Percentiles rank a stretch among this genome's conserved stretches.
phyloP scores from a whole-genome alignment of 2,888 invertebrate genomes.

The Xestia ashworthii region DNA sequence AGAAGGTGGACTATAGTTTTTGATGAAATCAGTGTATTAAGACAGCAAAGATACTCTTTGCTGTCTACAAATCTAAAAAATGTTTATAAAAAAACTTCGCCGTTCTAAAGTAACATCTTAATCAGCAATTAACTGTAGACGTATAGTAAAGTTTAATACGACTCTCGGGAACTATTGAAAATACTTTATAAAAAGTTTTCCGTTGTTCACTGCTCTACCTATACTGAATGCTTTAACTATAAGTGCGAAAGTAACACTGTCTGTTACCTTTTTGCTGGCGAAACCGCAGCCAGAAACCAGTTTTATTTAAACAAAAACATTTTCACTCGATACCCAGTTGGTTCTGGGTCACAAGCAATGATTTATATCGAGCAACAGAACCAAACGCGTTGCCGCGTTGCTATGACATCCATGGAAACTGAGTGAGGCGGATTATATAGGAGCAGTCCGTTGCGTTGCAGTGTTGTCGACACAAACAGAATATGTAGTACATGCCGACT shows the following conservation, averaged over 20 bases:
- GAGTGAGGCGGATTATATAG: neutral
- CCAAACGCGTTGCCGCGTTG: neutral
- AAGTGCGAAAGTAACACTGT: neutral
- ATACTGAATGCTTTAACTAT: neutral
- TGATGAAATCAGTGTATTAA: neutral
- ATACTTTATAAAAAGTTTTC: neutral
- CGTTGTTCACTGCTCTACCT: neutral
- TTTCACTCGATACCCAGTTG: neutral
- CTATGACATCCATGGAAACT: neutral
- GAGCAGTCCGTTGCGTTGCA: neutral
- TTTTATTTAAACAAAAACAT: neutral
- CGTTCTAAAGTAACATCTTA: neutral
- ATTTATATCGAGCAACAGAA: neutral
- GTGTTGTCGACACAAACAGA: neutral
- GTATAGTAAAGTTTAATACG: too few species aligned
- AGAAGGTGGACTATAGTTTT: neutral
- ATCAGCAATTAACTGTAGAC: too few species aligned
- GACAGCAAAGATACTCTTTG: neutral
- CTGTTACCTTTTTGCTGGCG: neutral
- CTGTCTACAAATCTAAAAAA: neutral
- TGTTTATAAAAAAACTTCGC: neutral
- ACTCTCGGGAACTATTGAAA: neutral
- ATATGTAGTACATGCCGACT: neutral
- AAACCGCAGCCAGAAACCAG: neutral
- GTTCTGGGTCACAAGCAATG: neutral